Conservation (phyloP, 1,140 invertebrate species). For the Macrobrachium rosenbergii region DNA sequence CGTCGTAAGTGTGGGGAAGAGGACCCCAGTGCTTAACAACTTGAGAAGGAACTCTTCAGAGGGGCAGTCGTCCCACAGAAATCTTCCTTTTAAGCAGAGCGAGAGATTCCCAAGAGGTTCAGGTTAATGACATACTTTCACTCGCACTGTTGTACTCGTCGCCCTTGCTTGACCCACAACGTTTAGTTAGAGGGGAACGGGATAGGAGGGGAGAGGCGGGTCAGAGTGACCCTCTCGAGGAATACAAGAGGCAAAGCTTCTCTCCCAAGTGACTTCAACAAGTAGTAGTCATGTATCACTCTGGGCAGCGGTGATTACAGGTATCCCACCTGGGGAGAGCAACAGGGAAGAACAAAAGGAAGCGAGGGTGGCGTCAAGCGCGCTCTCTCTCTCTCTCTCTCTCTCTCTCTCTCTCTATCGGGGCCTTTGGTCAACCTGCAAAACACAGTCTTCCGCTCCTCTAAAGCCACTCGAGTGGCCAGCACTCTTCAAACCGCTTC, state of each 20-base stretch:
- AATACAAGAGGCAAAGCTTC: no score
- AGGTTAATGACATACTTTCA: not conserved
- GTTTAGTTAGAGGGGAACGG: not conserved
- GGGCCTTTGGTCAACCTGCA: not conserved
- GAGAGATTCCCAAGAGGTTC: no score
- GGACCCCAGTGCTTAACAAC: no score
- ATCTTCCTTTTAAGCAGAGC: no score
- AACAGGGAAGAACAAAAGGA: not conserved
- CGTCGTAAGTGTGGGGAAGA: no score
- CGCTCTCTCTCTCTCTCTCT: not conserved
- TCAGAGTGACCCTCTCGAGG: not conserved
- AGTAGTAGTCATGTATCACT: constrained; percentile 54
- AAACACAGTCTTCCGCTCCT: not conserved
- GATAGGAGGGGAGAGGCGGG: not conserved
- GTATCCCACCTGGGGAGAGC: not conserved
- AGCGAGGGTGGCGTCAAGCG: not conserved
- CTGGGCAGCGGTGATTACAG: constrained; percentile 5
- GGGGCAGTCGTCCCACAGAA: no score
- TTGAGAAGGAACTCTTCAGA: no score
- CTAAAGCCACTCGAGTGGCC: constrained; percentile 12
- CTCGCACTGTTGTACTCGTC: not conserved
- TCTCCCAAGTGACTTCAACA: not conserved
- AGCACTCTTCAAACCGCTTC: constrained; percentile 46
- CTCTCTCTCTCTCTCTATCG: not conserved
- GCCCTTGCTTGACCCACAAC: not conserved